These are phyloP conservation scores for Lasioglossum baleicum DNA, from an alignment of 1,140 invertebrate species.

Conservation along the genomic window DNA sequence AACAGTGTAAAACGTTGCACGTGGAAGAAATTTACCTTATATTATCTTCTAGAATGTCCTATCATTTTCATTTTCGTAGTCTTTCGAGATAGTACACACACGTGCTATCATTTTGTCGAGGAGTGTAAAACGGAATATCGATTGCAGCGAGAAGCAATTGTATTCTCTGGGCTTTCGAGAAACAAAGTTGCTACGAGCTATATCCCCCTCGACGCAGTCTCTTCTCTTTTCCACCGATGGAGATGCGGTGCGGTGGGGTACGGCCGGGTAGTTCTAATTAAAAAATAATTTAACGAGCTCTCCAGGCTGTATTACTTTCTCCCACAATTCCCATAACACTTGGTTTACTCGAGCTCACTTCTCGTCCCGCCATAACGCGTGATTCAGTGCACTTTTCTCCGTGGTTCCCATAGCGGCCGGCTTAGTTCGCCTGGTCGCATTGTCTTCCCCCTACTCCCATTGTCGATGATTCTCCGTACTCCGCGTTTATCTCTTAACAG, in stretches of 20 bases:
- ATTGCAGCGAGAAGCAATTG: no score
- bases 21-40: no score
- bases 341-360: neutral
- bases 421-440: conserved; percentile 6
- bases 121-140: no score
- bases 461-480: conserved; percentile 8
- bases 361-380: conserved; percentile 10
- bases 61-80: no score
- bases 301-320: neutral
- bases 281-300: conserved; percentile 9
- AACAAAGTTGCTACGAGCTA: no score
- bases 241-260: no score
- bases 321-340: neutral
- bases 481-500: conserved; percentile 20
- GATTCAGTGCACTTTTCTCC: conserved; percentile 34
- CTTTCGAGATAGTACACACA: no score
- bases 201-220: neutral
- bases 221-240: no score
- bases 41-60: no score
- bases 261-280: neutral
- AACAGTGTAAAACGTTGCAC: no score
- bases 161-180: no score
- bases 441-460: conserved; percentile 2
- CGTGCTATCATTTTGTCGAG: neutral
- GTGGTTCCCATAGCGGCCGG: neutral